A percentile compares a stretch with the other conserved stretches of the same genome.
Evolutionary conservation across 35 echinoderm and acorn worm species (phyloP).

Genomic region (Acanthaster planci): DNA sequence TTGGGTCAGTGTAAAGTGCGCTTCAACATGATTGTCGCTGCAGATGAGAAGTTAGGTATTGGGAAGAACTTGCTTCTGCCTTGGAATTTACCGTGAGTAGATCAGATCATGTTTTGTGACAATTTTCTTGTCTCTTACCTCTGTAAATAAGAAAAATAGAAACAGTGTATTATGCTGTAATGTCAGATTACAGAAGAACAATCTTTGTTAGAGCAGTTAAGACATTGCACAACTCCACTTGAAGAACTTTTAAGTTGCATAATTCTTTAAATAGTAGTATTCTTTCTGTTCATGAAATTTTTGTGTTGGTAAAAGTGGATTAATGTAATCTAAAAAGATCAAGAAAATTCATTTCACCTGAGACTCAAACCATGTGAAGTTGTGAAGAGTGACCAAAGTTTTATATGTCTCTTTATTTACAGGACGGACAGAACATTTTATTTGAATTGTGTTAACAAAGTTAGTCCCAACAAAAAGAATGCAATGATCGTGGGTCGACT

Average conservation of each 20-base stretch:
- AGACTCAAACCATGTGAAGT: background rate
- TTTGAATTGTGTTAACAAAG: background rate
- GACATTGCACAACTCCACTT: background rate
- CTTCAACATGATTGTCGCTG: conserved; percentile 32
- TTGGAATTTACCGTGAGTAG: conserved; percentile 33
- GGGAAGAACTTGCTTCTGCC: background rate
- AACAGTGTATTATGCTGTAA: background rate
- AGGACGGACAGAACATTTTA: background rate
- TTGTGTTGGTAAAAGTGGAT: too few relatives aligned
- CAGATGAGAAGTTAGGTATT: conserved; percentile 17
- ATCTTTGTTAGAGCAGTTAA: background rate
- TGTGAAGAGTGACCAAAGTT: too few relatives aligned
- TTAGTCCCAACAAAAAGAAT: conserved; percentile 22
- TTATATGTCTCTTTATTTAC: background rate
- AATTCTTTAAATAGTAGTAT: background rate
- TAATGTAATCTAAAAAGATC: too few relatives aligned
- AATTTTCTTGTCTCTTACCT: background rate
- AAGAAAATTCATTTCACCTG: background rate
- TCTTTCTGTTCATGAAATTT: too few relatives aligned
- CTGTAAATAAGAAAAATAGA: background rate
- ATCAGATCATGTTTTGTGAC: background rate
- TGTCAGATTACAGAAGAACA: background rate
- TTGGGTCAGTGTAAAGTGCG: background rate
- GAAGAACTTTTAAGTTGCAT: background rate
- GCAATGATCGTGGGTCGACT: conserved; percentile 13